These are phyloP conservation scores for Phaethon lepturus DNA, from an alignment of 2,113 vertebrate genomes.

Conservation along the genomic window DNA sequence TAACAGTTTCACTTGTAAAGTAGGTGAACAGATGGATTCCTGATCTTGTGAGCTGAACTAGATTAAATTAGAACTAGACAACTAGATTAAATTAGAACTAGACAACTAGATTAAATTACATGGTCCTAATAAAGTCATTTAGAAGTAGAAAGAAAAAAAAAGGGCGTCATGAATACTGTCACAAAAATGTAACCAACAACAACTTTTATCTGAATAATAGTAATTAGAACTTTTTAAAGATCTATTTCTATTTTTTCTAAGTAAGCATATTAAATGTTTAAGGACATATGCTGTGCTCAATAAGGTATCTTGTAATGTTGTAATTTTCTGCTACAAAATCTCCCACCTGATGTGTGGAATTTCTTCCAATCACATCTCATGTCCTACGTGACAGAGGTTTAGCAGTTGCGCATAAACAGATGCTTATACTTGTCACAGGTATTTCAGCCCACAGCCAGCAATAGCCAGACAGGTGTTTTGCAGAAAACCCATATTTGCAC, in stretches of 20 bases:
- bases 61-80: background rate
- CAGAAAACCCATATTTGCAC: background rate
- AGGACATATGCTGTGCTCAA: background rate
- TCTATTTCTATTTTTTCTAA: background rate
- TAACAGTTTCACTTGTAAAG: background rate
- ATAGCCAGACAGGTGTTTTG: background rate
- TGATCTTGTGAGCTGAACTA: background rate
- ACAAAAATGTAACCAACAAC: background rate
- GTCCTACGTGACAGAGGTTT: background rate
- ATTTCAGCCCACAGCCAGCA: background rate
- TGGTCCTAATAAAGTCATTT: background rate
- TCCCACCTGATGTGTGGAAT: background rate
- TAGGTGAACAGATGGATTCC: slow-evolving; percentile 47
- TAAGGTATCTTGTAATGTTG: background rate
- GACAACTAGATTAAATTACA: background rate
- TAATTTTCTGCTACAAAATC: background rate
- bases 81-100: background rate
- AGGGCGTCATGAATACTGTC: background rate
- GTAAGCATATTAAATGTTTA: background rate
- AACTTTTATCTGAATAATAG: background rate
- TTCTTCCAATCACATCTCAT: background rate
- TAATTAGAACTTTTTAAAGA: background rate
- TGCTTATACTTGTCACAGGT: background rate
- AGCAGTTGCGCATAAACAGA: background rate
- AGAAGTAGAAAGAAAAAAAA: background rate